A percentile compares a stretch with the other conserved stretches of the same genome.
These are phyloP conservation scores for Andrena minutula DNA, from an alignment of 2,888 invertebrate species.

Conservation along the genomic window DNA sequence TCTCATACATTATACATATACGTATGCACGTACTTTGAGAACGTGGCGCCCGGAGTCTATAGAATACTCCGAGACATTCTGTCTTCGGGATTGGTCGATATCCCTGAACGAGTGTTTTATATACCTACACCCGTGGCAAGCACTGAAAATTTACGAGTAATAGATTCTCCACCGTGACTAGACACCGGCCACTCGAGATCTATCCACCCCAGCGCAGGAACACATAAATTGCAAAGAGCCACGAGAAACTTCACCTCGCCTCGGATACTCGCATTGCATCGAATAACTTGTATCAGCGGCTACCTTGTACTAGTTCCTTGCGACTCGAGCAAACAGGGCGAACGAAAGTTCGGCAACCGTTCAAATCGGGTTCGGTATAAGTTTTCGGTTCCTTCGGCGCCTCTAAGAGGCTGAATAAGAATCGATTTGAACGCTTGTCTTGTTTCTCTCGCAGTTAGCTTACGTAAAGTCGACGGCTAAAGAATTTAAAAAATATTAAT, in stretches of 20 bases:
- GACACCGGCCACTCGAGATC: conserved; percentile 39
- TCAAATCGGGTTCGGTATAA: background rate
- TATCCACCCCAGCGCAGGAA: conserved; percentile 42
- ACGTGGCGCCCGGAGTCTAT: background rate
- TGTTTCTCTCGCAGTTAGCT: background rate
- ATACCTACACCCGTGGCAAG: background rate
- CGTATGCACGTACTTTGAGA: too few species aligned
- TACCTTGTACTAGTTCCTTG: conserved; percentile 25
- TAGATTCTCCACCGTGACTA: conserved; percentile 40
- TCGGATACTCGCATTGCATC: conserved; percentile 18
- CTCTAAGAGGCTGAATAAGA: too few species aligned
- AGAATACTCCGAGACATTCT: background rate
- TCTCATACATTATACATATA: too few species aligned
- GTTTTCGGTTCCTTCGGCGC: too few species aligned
- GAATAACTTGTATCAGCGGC: conserved; percentile 15
- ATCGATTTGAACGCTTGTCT: conserved; percentile 2
- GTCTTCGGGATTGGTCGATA: conserved; percentile 12
- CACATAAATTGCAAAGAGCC: conserved; percentile 39
- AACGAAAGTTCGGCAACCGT: conserved; percentile 22
- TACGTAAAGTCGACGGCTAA: background rate
- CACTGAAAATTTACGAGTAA: conserved; percentile 51
- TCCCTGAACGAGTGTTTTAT: conserved; percentile 15
- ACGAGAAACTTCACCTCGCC: conserved; percentile 39
- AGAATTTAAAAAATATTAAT: background rate
- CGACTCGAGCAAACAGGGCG: conserved; percentile 10